phyloP scores from a whole-genome alignment of 2,888 invertebrate species.

The Drosophila silvestris region DNA sequence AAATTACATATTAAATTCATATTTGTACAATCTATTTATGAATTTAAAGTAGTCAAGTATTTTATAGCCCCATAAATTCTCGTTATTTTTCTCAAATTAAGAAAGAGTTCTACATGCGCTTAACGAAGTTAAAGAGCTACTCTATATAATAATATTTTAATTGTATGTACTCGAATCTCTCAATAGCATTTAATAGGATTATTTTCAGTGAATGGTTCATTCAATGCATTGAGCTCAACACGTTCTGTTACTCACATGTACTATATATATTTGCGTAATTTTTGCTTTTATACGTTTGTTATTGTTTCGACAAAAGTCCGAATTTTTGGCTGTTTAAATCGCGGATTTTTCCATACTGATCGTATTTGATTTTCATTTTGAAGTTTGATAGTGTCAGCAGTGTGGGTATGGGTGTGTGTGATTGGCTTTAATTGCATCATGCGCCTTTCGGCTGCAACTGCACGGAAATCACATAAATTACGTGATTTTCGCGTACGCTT shows the following conservation, averaged over 20 bases:
- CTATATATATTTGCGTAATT: not conserved
- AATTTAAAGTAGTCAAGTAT: not conserved
- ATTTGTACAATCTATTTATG: not conserved
- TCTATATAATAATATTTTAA: not conserved
- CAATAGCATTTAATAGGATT: not conserved
- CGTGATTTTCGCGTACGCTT: conserved; percentile 69
- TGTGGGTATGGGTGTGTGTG: conserved; percentile 5
- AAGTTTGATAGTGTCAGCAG: conserved; percentile 33
- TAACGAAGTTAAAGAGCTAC: not conserved
- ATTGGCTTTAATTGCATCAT: conserved; percentile 58
- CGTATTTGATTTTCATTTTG: conserved; percentile 49
- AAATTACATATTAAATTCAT: not conserved
- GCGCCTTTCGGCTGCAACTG: conserved; percentile 46
- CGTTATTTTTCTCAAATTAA: not conserved
- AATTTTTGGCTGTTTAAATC: conserved; percentile 27
- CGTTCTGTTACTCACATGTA: not conserved
- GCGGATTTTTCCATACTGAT: conserved; percentile 34
- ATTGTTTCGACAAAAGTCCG: conserved; percentile 10
- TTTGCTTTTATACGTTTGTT: conserved; percentile 2
- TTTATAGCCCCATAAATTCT: not conserved
- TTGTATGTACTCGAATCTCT: not conserved
- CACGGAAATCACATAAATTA: conserved; percentile 73
- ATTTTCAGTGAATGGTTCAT: not conserved
- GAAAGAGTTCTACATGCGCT: not conserved
- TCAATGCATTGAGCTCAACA: conserved; percentile 1